phyloP scores from a whole-genome alignment of 2,888 invertebrate genomes.

The Agelastica alni region DNA sequence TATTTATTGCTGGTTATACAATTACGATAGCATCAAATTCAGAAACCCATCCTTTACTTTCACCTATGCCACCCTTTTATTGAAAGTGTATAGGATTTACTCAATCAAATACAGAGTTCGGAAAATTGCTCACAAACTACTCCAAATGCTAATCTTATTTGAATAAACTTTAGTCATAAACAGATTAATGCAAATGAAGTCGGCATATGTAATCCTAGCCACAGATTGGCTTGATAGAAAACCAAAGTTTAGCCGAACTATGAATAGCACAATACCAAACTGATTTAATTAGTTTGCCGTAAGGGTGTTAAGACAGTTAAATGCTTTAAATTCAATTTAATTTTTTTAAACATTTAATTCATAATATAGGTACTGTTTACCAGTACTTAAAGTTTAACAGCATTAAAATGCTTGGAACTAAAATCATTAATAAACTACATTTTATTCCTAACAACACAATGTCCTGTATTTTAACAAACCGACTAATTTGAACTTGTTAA shows the following conservation, averaged over 20 bases:
- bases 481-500: no score
- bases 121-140: slow-evolving; percentile 16
- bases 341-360: no score
- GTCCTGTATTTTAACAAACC: no score
- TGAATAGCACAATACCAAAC: slow-evolving; percentile 27
- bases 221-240: slow-evolving; percentile 30
- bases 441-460: no score
- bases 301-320: slow-evolving; percentile 13
- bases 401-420: no score
- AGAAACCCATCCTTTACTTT: no score
- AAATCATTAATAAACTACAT: no score
- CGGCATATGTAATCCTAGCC: slow-evolving; percentile 25
- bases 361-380: no score
- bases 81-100: slow-evolving; percentile 4
- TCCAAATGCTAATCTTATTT: slow-evolving; percentile 24
- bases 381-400: no score
- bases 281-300: slow-evolving; percentile 27
- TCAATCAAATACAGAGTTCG: slow-evolving; percentile 20
- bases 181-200: slow-evolving; percentile 25
- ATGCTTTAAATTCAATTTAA: no score
- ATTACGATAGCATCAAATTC: no score
- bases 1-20: no score
- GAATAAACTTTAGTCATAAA: slow-evolving; percentile 21
- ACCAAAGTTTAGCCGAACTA: slow-evolving; percentile 27
- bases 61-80: not conserved